Conservation (phyloP, 1,140 invertebrate genomes). For the Bradynema listronoti region DNA sequence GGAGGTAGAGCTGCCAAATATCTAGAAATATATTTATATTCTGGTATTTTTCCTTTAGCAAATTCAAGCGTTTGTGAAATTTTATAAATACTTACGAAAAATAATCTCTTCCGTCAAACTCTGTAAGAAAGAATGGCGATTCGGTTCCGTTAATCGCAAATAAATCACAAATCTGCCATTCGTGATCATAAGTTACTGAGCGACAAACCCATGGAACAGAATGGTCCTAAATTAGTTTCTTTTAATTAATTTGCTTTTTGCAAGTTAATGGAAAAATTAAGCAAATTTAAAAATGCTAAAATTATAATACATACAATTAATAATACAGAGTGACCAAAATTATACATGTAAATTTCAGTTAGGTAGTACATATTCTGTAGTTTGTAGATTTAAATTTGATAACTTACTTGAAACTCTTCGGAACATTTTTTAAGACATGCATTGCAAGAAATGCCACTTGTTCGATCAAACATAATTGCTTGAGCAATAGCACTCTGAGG, state of each 20-base stretch:
- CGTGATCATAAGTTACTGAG: conserved; percentile 45
- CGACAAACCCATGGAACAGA: conserved; percentile 41
- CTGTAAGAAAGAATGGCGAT: conserved; percentile 40
- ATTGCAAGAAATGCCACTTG: conserved; percentile 31
- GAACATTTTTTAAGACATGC: conserved; percentile 44
- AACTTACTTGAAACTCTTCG: too few relatives aligned
- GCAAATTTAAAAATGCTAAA: too few relatives aligned
- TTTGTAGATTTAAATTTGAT: too few relatives aligned
- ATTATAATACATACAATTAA: too few relatives aligned
- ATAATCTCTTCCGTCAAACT: conserved; percentile 42
- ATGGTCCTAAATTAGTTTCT: conserved; percentile 21
- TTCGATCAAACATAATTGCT: conserved; percentile 47
- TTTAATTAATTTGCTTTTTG: conserved; percentile 8
- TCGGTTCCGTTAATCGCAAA: conserved; percentile 44
- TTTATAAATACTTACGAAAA: conserved; percentile 29
- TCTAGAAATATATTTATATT: background rate
- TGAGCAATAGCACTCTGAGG: conserved; percentile 39
- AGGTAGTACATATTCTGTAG: too few relatives aligned
- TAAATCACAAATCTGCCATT: conserved; percentile 48
- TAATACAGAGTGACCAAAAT: too few relatives aligned
- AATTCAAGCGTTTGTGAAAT: background rate
- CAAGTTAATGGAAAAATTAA: too few relatives aligned
- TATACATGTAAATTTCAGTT: too few relatives aligned
- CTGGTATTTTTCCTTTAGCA: background rate
- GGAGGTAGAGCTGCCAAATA: conserved; percentile 44